Percentiles rank a stretch among this genome's conserved stretches.
These are phyloP conservation scores for Meandrina meandrites DNA, from an alignment of 92 coral and sea anemone genomes.

Conservation along the genomic window DNA sequence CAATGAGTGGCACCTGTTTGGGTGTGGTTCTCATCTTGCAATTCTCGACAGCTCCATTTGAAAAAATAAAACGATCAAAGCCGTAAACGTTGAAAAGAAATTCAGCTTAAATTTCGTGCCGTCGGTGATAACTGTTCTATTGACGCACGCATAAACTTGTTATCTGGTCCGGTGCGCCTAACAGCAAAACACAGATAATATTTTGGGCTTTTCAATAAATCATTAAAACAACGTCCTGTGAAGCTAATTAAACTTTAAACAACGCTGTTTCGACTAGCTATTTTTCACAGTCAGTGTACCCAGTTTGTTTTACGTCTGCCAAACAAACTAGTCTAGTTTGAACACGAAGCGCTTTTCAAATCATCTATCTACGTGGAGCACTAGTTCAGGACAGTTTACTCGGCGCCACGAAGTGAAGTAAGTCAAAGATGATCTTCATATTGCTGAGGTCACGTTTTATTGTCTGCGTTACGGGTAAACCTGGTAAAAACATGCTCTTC, in stretches of 20 bases:
- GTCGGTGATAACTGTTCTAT: neutral
- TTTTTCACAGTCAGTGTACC: conserved; percentile 7
- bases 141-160: neutral
- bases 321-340: neutral
- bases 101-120: no score
- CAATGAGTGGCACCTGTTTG: conserved; percentile 16
- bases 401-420: neutral
- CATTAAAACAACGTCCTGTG: conserved; percentile 9
- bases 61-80: neutral
- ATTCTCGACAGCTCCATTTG: neutral
- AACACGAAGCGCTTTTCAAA: neutral
- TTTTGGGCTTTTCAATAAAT: conserved; percentile 15
- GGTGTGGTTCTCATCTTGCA: conserved; percentile 24
- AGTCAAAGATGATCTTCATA: conserved; percentile 9
- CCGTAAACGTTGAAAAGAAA: neutral
- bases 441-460: conserved; percentile 18
- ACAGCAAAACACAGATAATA: neutral
- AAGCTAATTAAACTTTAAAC: conserved; percentile 48
- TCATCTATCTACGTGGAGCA: neutral
- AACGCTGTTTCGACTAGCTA: conserved; percentile 21
- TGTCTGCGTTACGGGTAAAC: conserved; percentile 5
- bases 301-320: neutral
- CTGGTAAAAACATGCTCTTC: neutral
- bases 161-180: neutral
- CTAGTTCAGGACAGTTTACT: neutral